Conservation (phyloP, 1,140 invertebrate genomes). For the Drosophila nikananu region DNA sequence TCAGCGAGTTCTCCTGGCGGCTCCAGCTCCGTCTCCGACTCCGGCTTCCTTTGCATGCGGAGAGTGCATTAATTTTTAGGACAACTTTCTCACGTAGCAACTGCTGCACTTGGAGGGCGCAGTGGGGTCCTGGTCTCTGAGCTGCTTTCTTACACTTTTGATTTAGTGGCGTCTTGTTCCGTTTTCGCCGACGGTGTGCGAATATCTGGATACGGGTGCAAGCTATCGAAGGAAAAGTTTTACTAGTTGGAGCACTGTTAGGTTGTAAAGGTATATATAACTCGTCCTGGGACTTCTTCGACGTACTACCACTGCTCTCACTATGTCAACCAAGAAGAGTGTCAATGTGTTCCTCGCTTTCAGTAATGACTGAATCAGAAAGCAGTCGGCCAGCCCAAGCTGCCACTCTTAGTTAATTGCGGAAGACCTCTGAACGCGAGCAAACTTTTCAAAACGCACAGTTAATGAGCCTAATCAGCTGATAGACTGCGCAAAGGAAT, state of each 20-base stretch:
- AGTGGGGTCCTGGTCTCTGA: conserved; percentile 49
- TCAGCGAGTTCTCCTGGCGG: conserved; percentile 11
- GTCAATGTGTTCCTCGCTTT: not conserved
- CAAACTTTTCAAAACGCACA: conserved; percentile 36
- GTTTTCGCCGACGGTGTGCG: conserved; percentile 4
- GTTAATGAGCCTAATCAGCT: conserved; percentile 65
- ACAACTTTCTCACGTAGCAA: conserved; percentile 57
- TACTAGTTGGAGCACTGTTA: conserved; percentile 37
- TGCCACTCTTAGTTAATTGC: not conserved
- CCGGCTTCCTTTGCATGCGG: conserved; percentile 43
- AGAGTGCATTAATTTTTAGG: conserved; percentile 70
- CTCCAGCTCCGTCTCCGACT: not conserved
- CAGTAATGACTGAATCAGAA: not conserved
- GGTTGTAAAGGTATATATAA: conserved; percentile 14
- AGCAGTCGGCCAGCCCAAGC: not conserved
- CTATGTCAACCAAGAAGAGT: not conserved
- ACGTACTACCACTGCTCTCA: conserved; percentile 35
- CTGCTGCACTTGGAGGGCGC: conserved; percentile 33
- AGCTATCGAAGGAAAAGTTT: conserved; percentile 47
- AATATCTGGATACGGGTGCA: conserved; percentile 1
- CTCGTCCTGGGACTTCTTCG: not conserved
- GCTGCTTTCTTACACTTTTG: conserved; percentile 62
- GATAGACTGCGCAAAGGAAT: conserved; percentile 16
- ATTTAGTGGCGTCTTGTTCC: conserved; percentile 56
- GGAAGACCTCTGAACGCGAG: conserved; percentile 25